Base-by-base conservation (phyloP, 23 tunicate species). In the Halocynthia aurantium region DNA sequence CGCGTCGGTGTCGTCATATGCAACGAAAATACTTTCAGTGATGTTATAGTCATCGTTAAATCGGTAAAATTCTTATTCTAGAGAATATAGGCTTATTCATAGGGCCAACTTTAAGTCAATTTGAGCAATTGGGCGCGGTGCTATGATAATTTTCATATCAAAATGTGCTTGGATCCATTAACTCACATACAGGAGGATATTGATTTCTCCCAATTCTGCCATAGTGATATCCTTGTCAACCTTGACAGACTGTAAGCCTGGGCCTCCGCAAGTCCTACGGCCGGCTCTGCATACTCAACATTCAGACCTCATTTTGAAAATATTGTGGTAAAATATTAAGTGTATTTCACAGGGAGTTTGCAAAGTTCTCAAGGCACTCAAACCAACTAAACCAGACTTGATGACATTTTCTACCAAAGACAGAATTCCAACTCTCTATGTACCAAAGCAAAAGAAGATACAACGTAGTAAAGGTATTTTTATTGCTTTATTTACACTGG, bases 1-100 rank as follows among this genome's bases (percentile, higher is more conserved):
- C 87, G 95, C 22, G 88, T 83, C 12, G 88, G 95, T 7, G 88
- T 88, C 55, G 95, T 88, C 6, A 88, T 88, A n/a, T 88, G 95
- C 53, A 44, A 76, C 7, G 84, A 88, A 76, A 83, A 84, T 53
- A 83, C 52, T 22, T 17, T 66, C 50, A 88, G 88, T 72, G 95
- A 88, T 70, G 78, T 75, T 0, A 83, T 88, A 7, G 82, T 88
- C 57, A 88, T 88, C 19, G 82, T 88, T 6, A 78, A 73, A 73
- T 83, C 95, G 84, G 95, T 88, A 71, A 82, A 78, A 13, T 50
- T 2, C 17, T 49, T 50, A 31, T 31, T 31, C 44, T 31, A 31
- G 44, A 31, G 44, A 31, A 31, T 31, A 0, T 31, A 31, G 44
- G 4, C 44, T 31, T 31, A 31, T 31, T 31, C 44, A 31, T 31